Percentiles rank a stretch among this genome's conserved stretches.
Conservation (phyloP, 2,888 invertebrate species). For the Dorcus parallelipipedus region DNA sequence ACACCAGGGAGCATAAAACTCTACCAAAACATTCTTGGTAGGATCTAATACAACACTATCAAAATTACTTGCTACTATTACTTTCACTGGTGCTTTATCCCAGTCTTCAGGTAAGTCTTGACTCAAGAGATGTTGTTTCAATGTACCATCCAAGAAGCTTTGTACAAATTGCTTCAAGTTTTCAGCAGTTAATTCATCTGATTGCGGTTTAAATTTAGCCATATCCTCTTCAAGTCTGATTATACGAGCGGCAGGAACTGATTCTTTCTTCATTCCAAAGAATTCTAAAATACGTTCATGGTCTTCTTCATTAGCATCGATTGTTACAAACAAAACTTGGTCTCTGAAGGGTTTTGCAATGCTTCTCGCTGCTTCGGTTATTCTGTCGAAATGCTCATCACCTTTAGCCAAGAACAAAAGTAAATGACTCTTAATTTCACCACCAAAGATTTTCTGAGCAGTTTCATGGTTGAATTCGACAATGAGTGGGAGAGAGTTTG, state of each 20-base stretch:
- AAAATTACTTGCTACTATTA: constrained; percentile 93
- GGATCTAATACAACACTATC: constrained; percentile 86
- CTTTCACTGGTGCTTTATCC: constrained; percentile 92
- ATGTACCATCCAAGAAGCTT: constrained; percentile 84
- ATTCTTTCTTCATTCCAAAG: constrained; percentile 95
- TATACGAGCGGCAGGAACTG: constrained; percentile 84
- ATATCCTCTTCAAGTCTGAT: constrained; percentile 96
- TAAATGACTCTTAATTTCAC: constrained; percentile 95
- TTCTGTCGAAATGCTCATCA: constrained; percentile 77
- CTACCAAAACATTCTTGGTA: constrained; percentile 90
- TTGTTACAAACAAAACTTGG: constrained; percentile 90
- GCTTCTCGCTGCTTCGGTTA: constrained; percentile 72
- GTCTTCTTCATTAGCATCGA: constrained; percentile 93
- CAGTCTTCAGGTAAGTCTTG: constrained; percentile 96
- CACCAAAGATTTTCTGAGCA: constrained; percentile 97
- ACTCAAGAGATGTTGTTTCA: constrained; percentile 92
- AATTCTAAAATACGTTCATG: constrained; percentile 97
- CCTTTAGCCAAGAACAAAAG: constrained; percentile 93
- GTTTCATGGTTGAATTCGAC: constrained; percentile 97
- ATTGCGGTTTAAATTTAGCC: constrained; percentile 94
- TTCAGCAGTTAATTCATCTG: constrained; percentile 66
- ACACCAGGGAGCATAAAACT: constrained; percentile 99
- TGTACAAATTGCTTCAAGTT: constrained; percentile 77
- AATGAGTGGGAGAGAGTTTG: constrained; percentile 83
- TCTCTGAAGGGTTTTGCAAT: constrained; percentile 89